Conservation (phyloP, 2,113 vertebrate species). For the Pseudorectes ferrugineus region DNA sequence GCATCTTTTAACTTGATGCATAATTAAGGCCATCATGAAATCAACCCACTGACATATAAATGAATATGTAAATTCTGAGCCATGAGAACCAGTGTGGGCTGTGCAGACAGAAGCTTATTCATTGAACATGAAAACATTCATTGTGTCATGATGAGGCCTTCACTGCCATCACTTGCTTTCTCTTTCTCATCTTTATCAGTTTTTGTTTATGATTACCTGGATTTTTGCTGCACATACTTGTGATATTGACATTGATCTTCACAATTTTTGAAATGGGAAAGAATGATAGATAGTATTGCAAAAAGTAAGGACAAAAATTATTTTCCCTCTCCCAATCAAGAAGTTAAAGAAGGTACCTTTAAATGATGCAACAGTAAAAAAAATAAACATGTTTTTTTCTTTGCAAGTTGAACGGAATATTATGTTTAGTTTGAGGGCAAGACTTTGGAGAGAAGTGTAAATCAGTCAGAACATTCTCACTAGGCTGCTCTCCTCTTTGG, state of each 20-base stretch:
- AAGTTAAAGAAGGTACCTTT: neutral
- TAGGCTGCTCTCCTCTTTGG: neutral
- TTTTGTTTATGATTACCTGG: neutral
- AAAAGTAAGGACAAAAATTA: neutral
- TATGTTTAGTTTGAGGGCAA: neutral
- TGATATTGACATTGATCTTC: neutral
- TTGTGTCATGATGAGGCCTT: neutral
- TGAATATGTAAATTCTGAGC: neutral
- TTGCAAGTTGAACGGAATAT: neutral
- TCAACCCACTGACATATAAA: neutral
- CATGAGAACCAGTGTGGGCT: neutral
- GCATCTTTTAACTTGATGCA: neutral
- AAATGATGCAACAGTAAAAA: neutral
- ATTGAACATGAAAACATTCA: neutral
- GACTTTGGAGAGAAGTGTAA: conserved; percentile 28
- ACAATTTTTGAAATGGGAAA: neutral
- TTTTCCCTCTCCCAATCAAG: neutral
- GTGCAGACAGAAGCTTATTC: neutral
- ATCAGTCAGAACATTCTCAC: conserved; percentile 28
- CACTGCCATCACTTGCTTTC: neutral
- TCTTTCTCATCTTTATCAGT: neutral
- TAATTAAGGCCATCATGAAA: neutral
- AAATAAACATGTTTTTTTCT: neutral
- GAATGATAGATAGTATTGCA: neutral
- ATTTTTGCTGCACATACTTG: neutral